phyloP scores from a whole-genome alignment of 35 echinoderm and acorn worm species.

The Apostichopus californicus region DNA sequence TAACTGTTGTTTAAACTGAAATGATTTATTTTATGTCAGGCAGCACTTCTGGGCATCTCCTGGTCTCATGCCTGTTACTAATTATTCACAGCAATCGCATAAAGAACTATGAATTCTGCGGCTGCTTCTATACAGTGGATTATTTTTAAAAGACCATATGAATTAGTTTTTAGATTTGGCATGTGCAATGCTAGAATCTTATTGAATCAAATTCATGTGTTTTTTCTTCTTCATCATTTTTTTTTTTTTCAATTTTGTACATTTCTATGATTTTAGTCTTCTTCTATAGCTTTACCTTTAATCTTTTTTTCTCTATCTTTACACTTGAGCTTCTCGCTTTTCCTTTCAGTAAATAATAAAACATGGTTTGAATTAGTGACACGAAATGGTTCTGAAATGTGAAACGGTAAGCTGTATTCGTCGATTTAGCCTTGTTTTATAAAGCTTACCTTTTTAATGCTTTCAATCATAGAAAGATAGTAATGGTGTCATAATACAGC shows the following conservation, averaged over 20 bases:
- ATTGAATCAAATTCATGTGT: not conserved
- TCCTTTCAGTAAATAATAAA: not conserved
- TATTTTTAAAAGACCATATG: no score
- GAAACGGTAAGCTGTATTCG: no score
- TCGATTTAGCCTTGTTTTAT: no score
- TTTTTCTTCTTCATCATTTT: no score
- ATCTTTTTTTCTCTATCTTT: not conserved
- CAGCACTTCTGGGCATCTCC: not conserved
- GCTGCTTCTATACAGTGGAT: no score
- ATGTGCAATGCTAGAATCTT: not conserved
- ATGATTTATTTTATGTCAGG: not conserved
- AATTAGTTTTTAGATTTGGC: no score
- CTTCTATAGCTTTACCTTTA: not conserved
- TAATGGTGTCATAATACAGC: no score
- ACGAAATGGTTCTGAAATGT: not conserved
- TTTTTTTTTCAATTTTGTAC: not conserved
- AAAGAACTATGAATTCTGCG: no score
- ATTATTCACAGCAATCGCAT: no score
- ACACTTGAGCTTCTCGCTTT: not conserved
- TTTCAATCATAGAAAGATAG: no score
- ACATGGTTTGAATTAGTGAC: not conserved
- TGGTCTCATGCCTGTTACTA: no score
- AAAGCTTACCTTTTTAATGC: no score
- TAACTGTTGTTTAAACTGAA: not conserved
- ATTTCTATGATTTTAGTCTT: not conserved